Percentiles rank a stretch among this genome's conserved stretches.
Evolutionary conservation across 1,140 invertebrate genomes (phyloP).

Genomic region (Aporrectodea caliginosa): DNA sequence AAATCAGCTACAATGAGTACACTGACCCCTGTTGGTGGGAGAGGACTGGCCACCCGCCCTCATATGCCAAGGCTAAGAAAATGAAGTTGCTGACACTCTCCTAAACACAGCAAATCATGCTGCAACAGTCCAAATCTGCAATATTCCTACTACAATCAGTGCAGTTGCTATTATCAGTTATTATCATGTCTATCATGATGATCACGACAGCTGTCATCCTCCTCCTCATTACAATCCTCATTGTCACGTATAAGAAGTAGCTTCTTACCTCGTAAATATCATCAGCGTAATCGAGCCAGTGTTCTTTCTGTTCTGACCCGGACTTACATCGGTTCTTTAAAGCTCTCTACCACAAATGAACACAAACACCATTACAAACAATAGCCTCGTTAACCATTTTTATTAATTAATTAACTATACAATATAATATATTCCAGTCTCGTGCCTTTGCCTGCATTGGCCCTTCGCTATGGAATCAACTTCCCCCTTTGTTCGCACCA

Average conservation of each 20-base stretch:
- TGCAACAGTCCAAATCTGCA: background rate
- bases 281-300: conserved; percentile 77
- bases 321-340: conserved; percentile 40
- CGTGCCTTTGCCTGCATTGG: too few relatives aligned
- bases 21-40: background rate
- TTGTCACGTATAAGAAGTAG: background rate
- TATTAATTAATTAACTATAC: background rate
- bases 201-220: background rate
- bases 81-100: background rate
- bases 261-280: conserved; percentile 62
- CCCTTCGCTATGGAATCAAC: too few relatives aligned
- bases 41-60: background rate
- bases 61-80: too few relatives aligned
- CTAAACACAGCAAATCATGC: background rate
- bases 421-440: background rate
- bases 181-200: background rate
- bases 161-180: background rate
- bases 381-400: too few relatives aligned
- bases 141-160: background rate
- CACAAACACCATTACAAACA: background rate
- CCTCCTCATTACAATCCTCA: background rate
- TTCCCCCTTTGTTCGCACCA: background rate
- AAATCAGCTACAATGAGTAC: background rate
- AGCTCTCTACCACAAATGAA: conserved; percentile 44
- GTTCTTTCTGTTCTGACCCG: conserved; percentile 55